Evolutionary conservation across 1,140 invertebrate genomes (phyloP), one percentile per base, ranked within the genome.

Genomic region (Brachionus manjavacas): DNA sequence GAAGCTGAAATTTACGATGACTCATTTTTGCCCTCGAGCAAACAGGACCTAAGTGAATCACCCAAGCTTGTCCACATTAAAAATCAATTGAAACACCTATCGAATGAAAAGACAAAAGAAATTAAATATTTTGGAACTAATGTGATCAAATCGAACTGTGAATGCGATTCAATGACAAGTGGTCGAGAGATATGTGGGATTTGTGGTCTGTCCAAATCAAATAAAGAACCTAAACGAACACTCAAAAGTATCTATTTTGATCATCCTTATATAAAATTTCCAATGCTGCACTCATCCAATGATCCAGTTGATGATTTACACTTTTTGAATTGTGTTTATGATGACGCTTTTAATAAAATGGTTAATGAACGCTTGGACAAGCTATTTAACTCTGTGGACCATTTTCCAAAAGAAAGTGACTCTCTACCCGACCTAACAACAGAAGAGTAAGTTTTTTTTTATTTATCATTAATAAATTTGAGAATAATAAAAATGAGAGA

Each of bases 371-470:
- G 72, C 9, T 28, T 76, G 20, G 46, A 76, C 43, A 76, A 76
- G 16, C 23, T 76, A 14, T 76, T 76, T 28, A 49, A 16, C 25
- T 35, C 66, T 4, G 52, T 60, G n/a, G 52, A 55, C 9, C 16
- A 55, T 20, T 55, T 55, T 16, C n/a, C 16, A n/a, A n/a, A 55
- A 55, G 4, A 55, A 55, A 20, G 20, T n/a, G 20, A 68, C 16
- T 6, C 11, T 39, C 23, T 72, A 20, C 68, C 68, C 1, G 20
- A 39, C 4, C 31, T 72, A 3, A 72, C 68, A 1, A 16, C 12
- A 7, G 68, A 72, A 72, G 68, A 72, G 68, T 72, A 72, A 72
- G 16, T 39, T 41, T 72, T 41, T 35, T 72, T 16, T n/a, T n/a
- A n/a, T n/a, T n/a, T n/a, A n/a, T n/a, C n/a, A n/a, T n/a, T n/a